Percentiles rank a stretch among this genome's conserved stretches.
These are phyloP conservation scores for Eidolon helvum DNA, from an alignment of 2,113 vertebrate genomes.

Conservation along the genomic window DNA sequence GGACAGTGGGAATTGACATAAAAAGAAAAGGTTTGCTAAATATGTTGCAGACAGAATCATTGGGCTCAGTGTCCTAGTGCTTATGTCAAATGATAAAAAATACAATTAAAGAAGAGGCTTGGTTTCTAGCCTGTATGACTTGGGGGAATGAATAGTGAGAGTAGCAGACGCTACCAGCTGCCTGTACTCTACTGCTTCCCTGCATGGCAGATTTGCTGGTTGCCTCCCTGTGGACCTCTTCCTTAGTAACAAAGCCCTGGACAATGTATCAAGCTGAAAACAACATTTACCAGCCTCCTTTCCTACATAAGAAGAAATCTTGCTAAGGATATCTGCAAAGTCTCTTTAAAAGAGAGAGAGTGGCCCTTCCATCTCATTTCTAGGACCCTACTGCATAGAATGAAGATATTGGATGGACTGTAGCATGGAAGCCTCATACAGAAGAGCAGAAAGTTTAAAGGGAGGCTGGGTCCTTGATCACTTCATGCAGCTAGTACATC, in stretches of 20 bases:
- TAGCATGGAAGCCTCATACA: background rate
- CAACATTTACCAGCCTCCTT: background rate
- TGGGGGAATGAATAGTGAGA: background rate
- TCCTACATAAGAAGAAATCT: background rate
- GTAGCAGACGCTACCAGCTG: background rate
- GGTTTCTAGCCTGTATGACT: background rate
- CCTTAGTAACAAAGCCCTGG: background rate
- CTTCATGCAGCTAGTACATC: background rate
- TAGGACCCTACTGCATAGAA: background rate
- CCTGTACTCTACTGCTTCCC: background rate
- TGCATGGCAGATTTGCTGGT: background rate
- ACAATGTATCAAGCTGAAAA: background rate
- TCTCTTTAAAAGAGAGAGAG: background rate
- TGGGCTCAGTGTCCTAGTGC: background rate
- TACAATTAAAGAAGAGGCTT: background rate
- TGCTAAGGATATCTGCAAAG: background rate
- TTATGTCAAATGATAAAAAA: background rate
- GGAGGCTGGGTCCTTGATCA: background rate
- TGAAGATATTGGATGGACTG: background rate
- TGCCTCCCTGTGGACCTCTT: background rate
- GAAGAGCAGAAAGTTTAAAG: background rate
- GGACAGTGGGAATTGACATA: background rate
- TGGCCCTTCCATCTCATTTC: background rate
- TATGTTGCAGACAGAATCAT: background rate
- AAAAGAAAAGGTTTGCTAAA: background rate